Evolutionary conservation across 2,888 invertebrate species (phyloP).

Genomic region (Eretmocerus hayati): DNA sequence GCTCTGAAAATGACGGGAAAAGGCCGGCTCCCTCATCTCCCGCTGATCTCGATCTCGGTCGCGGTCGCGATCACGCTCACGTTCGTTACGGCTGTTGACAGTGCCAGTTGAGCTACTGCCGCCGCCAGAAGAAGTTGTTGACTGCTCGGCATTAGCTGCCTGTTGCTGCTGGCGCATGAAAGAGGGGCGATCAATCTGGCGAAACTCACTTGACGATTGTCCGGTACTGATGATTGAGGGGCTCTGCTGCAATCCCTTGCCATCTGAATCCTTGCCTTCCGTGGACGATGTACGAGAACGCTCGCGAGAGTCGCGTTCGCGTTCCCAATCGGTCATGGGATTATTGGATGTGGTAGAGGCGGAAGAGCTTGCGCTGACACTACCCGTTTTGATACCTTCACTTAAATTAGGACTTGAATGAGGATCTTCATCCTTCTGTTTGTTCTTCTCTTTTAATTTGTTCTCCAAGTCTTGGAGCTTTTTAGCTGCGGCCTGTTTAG

Average conservation of each 20-base stretch:
- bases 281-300: conserved; percentile 42
- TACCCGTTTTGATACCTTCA: not conserved
- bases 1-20: conserved; percentile 70
- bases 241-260: conserved; percentile 21
- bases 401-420: conserved; percentile 9
- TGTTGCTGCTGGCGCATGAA: conserved; percentile 25
- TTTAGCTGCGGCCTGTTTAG: conserved; percentile 56
- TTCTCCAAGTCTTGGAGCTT: conserved; percentile 65
- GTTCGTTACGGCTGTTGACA: conserved; percentile 30
- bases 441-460: conserved; percentile 56
- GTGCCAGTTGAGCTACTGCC: conserved; percentile 9
- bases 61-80: conserved; percentile 35
- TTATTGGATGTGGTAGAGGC: conserved; percentile 5
- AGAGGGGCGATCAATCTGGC: conserved; percentile 27
- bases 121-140: conserved; percentile 9
- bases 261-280: conserved; percentile 36
- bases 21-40: conserved; percentile 55
- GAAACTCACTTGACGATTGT: conserved; percentile 29
- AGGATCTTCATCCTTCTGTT: conserved; percentile 43
- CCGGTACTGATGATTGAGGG: conserved; percentile 20
- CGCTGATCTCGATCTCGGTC: conserved; percentile 41
- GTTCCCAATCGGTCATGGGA: conserved; percentile 51
- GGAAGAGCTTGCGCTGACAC: not conserved
- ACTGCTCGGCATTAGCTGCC: conserved; percentile 16
- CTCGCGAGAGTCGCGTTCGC: conserved; percentile 46